A percentile compares a stretch with the other conserved stretches of the same genome.
phyloP scores from a whole-genome alignment of 2,113 vertebrate genomes.

The Platysteira castanea region DNA sequence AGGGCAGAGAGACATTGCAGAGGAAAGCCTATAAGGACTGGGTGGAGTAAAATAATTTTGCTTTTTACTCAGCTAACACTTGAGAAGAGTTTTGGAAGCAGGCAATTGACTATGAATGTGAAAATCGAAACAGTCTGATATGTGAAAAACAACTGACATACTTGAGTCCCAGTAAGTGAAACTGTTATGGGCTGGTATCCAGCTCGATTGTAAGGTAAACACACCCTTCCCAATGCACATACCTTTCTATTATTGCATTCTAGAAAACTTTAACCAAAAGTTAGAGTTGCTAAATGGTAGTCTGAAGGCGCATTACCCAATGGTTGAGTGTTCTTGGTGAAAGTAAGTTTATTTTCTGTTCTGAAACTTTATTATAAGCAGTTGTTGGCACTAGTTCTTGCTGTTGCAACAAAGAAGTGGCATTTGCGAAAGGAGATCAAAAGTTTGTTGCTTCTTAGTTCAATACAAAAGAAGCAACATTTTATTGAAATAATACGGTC shows the following conservation, averaged over 20 bases:
- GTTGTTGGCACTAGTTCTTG: background rate
- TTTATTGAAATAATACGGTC: background rate
- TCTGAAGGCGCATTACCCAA: background rate
- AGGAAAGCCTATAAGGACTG: background rate
- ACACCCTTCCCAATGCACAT: background rate
- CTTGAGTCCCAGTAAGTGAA: background rate
- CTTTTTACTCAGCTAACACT: background rate
- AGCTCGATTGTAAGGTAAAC: background rate
- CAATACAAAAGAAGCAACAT: background rate
- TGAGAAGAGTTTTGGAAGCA: background rate
- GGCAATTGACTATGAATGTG: background rate
- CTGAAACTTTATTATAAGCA: background rate
- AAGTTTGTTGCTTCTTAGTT: background rate
- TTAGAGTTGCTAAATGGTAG: background rate
- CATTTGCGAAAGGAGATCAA: background rate
- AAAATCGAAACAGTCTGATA: background rate
- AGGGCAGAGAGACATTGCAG: background rate
- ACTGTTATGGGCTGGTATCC: background rate
- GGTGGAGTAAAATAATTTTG: background rate
- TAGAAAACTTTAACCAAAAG: conserved; percentile 26
- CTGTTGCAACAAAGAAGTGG: background rate
- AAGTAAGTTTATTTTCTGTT: background rate
- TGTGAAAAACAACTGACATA: background rate
- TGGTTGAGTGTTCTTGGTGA: background rate
- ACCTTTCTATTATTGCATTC: conserved; percentile 14